Conservation (phyloP, 1,140 invertebrate genomes). For the Lysiphlebus fabarum region DNA sequence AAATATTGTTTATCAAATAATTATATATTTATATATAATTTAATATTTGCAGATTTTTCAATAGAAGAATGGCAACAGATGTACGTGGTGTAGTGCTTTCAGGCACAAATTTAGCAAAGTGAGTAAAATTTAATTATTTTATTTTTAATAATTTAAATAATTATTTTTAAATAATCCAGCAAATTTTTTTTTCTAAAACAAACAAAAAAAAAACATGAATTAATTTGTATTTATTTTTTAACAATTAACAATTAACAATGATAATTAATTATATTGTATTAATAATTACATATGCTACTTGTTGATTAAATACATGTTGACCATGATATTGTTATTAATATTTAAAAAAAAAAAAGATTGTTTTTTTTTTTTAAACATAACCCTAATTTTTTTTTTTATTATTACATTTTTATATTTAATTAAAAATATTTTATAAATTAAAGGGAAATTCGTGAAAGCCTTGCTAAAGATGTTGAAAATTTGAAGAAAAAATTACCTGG, state of each 20-base stretch:
- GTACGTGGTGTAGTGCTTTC: slow-evolving; percentile 41
- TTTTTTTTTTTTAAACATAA: neutral
- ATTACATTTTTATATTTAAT: too few relatives aligned
- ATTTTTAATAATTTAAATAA: neutral
- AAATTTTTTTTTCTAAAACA: too few relatives aligned
- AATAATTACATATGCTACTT: too few relatives aligned
- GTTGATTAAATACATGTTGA: too few relatives aligned
- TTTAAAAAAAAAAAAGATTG: too few relatives aligned
- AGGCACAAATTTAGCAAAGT: slow-evolving; percentile 44
- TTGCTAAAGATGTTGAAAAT: slow-evolving; percentile 65
- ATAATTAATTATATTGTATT: too few relatives aligned
- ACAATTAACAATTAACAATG: too few relatives aligned
- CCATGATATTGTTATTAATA: too few relatives aligned
- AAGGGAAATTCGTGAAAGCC: slow-evolving; percentile 72
- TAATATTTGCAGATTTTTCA: slow-evolving; percentile 31
- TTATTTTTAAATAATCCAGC: slow-evolving; percentile 3
- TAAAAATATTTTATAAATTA: slow-evolving; percentile 26
- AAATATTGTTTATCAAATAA: slow-evolving; percentile 18
- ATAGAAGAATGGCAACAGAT: slow-evolving; percentile 37
- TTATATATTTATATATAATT: neutral
- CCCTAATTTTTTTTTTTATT: neutral
- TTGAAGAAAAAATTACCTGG: slow-evolving; percentile 60
- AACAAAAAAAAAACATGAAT: neutral
- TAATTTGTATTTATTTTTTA: neutral
- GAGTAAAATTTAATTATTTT: slow-evolving; percentile 27